Evolutionary conservation across 2,888 invertebrate species (phyloP).

Genomic region (Chrysolina haemoptera): DNA sequence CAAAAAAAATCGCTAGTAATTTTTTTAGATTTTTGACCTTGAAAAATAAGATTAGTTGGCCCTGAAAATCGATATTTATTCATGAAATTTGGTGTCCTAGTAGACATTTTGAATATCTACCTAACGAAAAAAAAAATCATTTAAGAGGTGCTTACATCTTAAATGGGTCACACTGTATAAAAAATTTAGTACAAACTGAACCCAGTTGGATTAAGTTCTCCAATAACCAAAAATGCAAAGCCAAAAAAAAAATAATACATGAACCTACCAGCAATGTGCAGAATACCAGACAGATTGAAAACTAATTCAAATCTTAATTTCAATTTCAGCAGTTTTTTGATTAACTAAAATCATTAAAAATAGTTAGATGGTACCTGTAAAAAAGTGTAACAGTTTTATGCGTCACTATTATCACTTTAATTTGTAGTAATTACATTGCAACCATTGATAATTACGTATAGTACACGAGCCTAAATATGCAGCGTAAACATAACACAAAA

Average conservation of each 20-base stretch:
- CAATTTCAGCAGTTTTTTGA: background rate
- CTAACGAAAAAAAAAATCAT: too few relatives aligned
- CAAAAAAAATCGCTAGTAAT: too few relatives aligned
- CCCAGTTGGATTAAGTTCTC: too few relatives aligned
- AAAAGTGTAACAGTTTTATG: background rate
- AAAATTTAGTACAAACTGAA: too few relatives aligned
- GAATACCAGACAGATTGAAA: background rate
- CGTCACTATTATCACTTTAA: background rate
- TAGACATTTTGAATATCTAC: too few relatives aligned
- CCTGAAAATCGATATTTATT: too few relatives aligned
- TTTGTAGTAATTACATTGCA: conserved; percentile 26
- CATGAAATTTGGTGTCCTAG: too few relatives aligned
- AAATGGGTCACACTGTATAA: too few relatives aligned
- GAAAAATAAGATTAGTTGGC: too few relatives aligned
- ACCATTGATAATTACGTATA: conserved; percentile 25
- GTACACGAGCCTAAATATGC: conserved; percentile 40
- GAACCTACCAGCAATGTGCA: background rate
- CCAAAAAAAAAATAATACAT: background rate
- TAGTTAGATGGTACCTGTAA: background rate
- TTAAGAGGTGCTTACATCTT: too few relatives aligned
- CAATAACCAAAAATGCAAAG: background rate
- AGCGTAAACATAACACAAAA: conserved; percentile 33
- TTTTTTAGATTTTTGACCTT: too few relatives aligned
- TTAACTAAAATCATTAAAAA: background rate
- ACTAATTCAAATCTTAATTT: background rate